Percentiles rank a stretch among this genome's conserved stretches.
Evolutionary conservation across 2,888 invertebrate species (phyloP).

Genomic region (Eutolmus rufibarbis): DNA sequence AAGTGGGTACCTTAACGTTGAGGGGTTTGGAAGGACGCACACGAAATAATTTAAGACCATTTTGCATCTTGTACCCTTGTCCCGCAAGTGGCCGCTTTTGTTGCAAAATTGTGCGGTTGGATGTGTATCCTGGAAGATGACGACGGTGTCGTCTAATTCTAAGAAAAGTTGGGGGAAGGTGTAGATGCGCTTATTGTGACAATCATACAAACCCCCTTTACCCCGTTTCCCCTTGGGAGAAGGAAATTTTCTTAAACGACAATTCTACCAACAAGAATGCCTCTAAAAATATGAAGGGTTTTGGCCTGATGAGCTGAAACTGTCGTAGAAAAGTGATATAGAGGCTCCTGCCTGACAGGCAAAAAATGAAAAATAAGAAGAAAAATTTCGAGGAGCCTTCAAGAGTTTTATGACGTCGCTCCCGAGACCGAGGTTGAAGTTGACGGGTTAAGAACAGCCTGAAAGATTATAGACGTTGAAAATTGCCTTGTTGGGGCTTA

Average conservation of each 20-base stretch:
- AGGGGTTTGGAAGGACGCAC: background rate
- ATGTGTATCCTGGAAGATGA: background rate
- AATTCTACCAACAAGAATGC: background rate
- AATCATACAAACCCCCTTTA: background rate
- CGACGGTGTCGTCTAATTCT: background rate
- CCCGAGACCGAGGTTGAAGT: background rate
- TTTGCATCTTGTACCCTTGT: background rate
- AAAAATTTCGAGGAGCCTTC: background rate
- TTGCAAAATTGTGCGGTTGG: background rate
- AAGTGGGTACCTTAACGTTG: background rate
- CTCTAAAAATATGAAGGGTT: background rate
- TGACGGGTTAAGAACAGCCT: background rate
- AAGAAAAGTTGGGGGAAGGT: background rate
- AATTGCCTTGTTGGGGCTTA: background rate
- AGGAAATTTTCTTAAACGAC: background rate
- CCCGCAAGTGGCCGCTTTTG: background rate
- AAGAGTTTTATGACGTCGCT: background rate
- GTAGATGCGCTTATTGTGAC: background rate
- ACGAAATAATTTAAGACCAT: constrained; percentile 13
- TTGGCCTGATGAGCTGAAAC: background rate
- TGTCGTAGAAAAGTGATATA: background rate
- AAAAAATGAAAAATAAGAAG: background rate
- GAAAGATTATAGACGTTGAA: background rate
- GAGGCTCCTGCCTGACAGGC: background rate
- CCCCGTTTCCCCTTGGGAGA: background rate